Evolutionary conservation across 2,888 invertebrate genomes (phyloP), one percentile per base, ranked within the genome.

Genomic region (Tuta absoluta): DNA sequence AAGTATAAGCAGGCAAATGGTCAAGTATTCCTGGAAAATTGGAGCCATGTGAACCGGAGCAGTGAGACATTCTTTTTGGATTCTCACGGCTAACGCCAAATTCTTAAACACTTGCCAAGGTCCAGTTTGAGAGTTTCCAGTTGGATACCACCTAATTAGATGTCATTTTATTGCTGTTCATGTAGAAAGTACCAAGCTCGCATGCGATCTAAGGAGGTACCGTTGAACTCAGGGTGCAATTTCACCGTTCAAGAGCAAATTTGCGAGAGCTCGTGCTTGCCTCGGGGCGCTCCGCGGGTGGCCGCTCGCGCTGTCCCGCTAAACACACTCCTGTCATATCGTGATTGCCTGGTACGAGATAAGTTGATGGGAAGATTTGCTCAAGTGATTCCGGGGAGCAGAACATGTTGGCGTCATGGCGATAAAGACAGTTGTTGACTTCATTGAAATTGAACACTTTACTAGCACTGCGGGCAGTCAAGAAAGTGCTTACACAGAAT

Each of bases 211-310:
- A 71, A 75, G 76, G 69, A 79, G 78, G 75, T 80, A 82, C 84
- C 83, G 85, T 87, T 87, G 24, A 63, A 66, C 62, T 62, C 28
- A 66, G 66, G 59, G 64, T 62, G 62, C 59, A 66, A 76, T 74
- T 78, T 77, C 73, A 69, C 74, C 66, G 69, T 67, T 66, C 65
- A 68, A 71, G 69, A 69, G 72, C 69, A 73, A 79, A 76, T 80
- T 82, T 75, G 78, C 76, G 71, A 75, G 75, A 78, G 80, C 86
- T 85, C 89, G 88, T 89, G 89, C 81, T 78, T 70, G 87, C 88
- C 87, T 53, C 75, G 69, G 83, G 87, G 80, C 73, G 71, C 84
- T 62, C 83, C 75, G 82, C 84, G 87, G 87, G 89, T 89, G 90
- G 89, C 76, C 86, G 76, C 69, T 64, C 70, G 67, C 71, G 73